Base-by-base conservation (phyloP, 2,113 vertebrate species). In the Alosa alosa region DNA sequence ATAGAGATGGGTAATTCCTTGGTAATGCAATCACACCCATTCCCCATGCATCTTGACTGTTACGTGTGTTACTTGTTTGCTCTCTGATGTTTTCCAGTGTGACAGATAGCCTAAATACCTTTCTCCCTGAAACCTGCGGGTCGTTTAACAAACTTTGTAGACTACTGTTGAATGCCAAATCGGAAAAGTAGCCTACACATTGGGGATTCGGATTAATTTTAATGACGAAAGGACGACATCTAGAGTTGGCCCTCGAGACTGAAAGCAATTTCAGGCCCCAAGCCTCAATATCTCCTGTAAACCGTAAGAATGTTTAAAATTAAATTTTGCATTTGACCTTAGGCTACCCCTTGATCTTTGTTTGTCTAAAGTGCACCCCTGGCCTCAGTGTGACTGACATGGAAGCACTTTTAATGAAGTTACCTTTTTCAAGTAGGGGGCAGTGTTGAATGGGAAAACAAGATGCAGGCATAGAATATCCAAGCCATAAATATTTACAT, bases 151-250 rank as follows among this genome's bases (percentile, higher is more conserved):
- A 60, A 8, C 17, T 52, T 22, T 60, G 4, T 22, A 60, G 3
- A 5, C 55, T 60, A 60, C 15, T 60, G 20, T 18, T 60, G 20
- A 60, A 60, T 60, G 6, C 18, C 55, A 60, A 22, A 20, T 60
- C 18, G 18, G 18, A 60, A 60, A 20, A 22, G 55, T 22, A 31
- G 31, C 31, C 31, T 31, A 18, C 52, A 55, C 17, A 60, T 17
- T 78, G 13, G 31, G n/a, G 64, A 72, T 72, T 72, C 25, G 13
- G 64, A 36, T 36, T 78, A 20, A 22, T 78, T 78, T 72, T 3
- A 78, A 41, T 78, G 17, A 78, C 25, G 72, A 39, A 78, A 78
- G 72, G 72, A 39, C 72, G 72, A 78, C 72, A 78, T 39, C 72
- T 78, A 78, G 25, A 39, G 72, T 72, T 72, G 64, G 25, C n/a